Base-by-base conservation (phyloP, 1,140 invertebrate species). In the Cyclina sinensis region DNA sequence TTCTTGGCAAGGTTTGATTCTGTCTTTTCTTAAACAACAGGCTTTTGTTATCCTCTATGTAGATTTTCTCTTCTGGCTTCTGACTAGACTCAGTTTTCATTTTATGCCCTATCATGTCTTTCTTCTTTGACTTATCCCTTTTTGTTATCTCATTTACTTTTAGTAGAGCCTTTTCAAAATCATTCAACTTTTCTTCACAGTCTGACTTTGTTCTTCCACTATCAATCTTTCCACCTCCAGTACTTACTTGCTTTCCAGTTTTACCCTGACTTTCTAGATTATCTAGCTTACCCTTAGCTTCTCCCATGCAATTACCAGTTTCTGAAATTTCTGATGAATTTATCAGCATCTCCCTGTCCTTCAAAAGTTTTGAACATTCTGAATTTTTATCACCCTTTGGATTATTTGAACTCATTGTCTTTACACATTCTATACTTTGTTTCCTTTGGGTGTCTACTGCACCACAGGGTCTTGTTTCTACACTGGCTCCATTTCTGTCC, bases 151-250 rank as follows among this genome's bases (percentile, higher is more conserved):
- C 32, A 37, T 70, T n/a, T 18, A 18, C 65, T 37, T 18, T 70
- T 27, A 11, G 37, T 9, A 70, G 32, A 70, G 65, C 65, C 21
- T 70, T 70, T 70, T 70, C 65, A 70, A 70, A 70, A 37, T 70
- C 65, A 70, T 35, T 70, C 1, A 37, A 32, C 3, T 16, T 18
- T 37, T 70, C 65, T 70, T 7, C 1, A 70, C 14, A 70, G 9
- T 35, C n/a, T 5, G 3, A 7, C 5, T 62, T 62, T 0, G 18
- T 62, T 14, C 27, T 24, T 62, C 5, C 18, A 24, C n/a, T 9
- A 62, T 62, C 21, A 37, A 35, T n/a, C 21, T 70, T 70, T 16
- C 14, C 37, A 70, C 32, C 1, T 37, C 37, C 65, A 7, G 14
- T 21, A 1, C 24, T 37, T 21, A 16, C 16, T 30, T 1, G 5